phyloP scores from a whole-genome alignment of 2,888 invertebrate species.

The Lumbricus terrestris region DNA sequence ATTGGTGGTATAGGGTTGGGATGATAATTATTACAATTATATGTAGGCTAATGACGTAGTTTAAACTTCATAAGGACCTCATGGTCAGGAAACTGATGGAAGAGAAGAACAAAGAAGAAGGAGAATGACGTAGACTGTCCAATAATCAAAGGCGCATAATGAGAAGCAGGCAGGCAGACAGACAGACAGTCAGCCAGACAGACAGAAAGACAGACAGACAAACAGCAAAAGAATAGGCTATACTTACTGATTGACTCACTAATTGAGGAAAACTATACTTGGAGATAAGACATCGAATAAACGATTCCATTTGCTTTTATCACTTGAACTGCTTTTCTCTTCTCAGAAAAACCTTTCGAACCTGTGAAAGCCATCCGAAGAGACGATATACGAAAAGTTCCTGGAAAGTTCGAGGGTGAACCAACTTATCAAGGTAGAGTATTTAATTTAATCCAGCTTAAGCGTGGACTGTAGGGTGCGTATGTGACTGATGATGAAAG shows the following conservation, averaged over 20 bases:
- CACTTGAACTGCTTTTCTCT: neutral
- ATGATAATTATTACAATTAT: neutral
- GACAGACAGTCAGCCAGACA: neutral
- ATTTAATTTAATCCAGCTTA: neutral
- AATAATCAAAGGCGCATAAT: neutral
- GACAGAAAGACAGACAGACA: neutral
- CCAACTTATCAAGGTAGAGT: conserved; percentile 57
- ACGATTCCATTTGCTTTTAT: neutral
- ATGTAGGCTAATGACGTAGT: neutral
- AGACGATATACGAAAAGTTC: conserved; percentile 43
- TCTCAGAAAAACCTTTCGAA: conserved; percentile 38
- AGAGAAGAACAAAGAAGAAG: no score
- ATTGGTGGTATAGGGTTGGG: neutral
- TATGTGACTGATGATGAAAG: no score
- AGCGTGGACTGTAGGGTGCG: neutral
- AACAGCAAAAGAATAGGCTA: neutral
- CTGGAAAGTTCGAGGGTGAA: conserved; percentile 56
- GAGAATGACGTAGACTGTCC: no score
- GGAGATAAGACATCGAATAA: neutral
- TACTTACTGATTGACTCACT: neutral
- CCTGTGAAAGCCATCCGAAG: conserved; percentile 48
- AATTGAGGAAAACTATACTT: neutral
- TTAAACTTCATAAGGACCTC: no score
- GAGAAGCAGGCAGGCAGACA: neutral
- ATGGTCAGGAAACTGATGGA: no score